Base-by-base conservation (phyloP, 35 echinoderm and acorn worm genomes). In the Diadema setosum region DNA sequence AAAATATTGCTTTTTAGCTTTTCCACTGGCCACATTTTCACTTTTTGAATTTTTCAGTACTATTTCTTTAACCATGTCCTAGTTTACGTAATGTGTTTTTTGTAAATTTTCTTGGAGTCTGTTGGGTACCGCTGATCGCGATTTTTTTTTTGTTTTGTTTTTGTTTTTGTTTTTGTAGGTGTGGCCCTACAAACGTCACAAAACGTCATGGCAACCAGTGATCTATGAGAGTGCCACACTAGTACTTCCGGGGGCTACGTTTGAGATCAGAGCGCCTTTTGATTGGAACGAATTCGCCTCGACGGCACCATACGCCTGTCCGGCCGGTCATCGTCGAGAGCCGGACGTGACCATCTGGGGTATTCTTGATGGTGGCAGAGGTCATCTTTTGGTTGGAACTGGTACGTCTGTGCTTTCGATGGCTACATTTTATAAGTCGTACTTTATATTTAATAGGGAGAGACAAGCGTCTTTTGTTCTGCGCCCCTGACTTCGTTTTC, bases 161-260 rank as follows among this genome's bases (percentile, higher is more conserved):
- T 76, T 85, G 31, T 52, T 12, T 89, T 61, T 25, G 36, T 81
- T 17, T 56, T 36, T 15, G 42, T 30, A 97, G 94, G 82, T 89
- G 12, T 97, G 90, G 8, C 82, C 94, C 27, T 92, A 97, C 90
- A 97, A 93, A 41, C 39, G 90, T 41, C 55, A 85, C 17, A 97
- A 97, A 39, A 78, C 90, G 20, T 92, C 86, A 6, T 97, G 90
- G 86, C 81, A 90, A 8, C 94, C 94, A 20, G 82, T 88, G 74
- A 93, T 97, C 50, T 97, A 97, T 82, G 94, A 97, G 83, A 80
- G 60, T 42, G 94, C 94, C 15, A 70, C 70, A 11, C 85, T 92
- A 25, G 80, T 87, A 32, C 75, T 97, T 2, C 94, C 94, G 16
- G 82, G 83, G 18, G 90, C 94, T 0, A 93, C 90, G 24, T 58